Percentiles rank a stretch among this genome's conserved stretches.
Conservation (phyloP, 2,888 invertebrate genomes). For the Melipona bicolor region DNA sequence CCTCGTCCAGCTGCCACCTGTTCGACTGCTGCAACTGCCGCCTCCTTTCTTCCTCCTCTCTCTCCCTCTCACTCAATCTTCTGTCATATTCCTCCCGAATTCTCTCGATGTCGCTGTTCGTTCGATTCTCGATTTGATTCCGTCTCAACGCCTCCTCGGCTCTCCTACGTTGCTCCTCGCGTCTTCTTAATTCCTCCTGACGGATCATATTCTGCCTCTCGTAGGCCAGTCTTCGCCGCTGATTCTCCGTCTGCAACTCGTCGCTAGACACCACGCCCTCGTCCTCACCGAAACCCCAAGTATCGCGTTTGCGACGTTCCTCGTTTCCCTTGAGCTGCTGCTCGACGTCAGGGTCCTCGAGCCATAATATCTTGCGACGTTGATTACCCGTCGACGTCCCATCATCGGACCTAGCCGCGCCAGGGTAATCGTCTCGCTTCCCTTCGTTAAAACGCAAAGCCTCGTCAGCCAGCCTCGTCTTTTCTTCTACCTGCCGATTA, state of each 20-base stretch:
- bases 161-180: constrained; percentile 48
- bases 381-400: constrained; percentile 13
- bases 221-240: constrained; percentile 61
- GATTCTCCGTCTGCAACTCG: constrained; percentile 64
- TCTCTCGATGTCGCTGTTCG: constrained; percentile 55
- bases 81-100: constrained; percentile 61
- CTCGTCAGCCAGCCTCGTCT: not conserved
- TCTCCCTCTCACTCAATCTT: constrained; percentile 45
- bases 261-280: constrained; percentile 73
- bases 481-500: not conserved
- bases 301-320: constrained; percentile 44
- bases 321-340: not conserved
- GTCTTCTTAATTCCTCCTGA: constrained; percentile 36
- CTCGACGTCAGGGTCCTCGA: constrained; percentile 32
- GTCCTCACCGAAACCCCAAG: constrained; percentile 78
- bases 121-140: constrained; percentile 18
- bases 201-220: constrained; percentile 51
- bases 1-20: constrained; percentile 41
- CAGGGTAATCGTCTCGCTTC: not conserved
- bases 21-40: constrained; percentile 36
- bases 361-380: constrained; percentile 67
- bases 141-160: constrained; percentile 53
- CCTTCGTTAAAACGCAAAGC: not conserved
- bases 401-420: constrained; percentile 1
- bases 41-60: constrained; percentile 59